These are phyloP conservation scores for Euzetes globulus DNA, from an alignment of 2,888 invertebrate species.

Conservation along the genomic window DNA sequence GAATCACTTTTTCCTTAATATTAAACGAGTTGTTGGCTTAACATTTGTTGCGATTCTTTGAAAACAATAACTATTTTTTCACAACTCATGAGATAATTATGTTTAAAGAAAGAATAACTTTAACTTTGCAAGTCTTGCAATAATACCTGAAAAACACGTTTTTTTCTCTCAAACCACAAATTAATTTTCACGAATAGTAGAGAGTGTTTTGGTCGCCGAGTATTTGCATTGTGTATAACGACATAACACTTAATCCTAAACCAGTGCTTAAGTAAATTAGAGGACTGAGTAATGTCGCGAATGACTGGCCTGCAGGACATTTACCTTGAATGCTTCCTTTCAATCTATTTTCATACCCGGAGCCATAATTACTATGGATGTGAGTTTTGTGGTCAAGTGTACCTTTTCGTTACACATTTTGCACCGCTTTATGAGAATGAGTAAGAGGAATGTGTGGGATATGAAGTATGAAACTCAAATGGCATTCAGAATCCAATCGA, in stretches of 20 bases:
- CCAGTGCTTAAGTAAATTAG: neutral
- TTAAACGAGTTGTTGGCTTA: neutral
- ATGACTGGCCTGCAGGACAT: slow-evolving; percentile 10
- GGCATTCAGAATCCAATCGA: neutral
- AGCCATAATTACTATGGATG: neutral
- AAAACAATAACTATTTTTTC: neutral
- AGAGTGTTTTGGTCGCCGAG: neutral
- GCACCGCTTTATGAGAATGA: neutral
- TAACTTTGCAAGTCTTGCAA: neutral
- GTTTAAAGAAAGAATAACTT: neutral
- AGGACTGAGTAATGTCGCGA: neutral
- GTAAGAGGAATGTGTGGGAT: neutral
- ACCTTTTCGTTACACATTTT: neutral
- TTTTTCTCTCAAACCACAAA: neutral
- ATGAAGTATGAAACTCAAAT: neutral
- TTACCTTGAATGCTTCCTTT: slow-evolving; percentile 23
- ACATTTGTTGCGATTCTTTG: neutral
- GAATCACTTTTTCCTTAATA: neutral
- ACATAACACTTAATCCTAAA: neutral
- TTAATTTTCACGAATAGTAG: neutral
- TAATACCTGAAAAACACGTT: neutral
- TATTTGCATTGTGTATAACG: neutral
- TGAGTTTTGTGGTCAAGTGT: neutral
- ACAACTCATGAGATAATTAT: neutral
- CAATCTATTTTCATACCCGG: neutral